Evolutionary conservation across 1,140 invertebrate genomes (phyloP).

Genomic region (Potamilus streckersoni): DNA sequence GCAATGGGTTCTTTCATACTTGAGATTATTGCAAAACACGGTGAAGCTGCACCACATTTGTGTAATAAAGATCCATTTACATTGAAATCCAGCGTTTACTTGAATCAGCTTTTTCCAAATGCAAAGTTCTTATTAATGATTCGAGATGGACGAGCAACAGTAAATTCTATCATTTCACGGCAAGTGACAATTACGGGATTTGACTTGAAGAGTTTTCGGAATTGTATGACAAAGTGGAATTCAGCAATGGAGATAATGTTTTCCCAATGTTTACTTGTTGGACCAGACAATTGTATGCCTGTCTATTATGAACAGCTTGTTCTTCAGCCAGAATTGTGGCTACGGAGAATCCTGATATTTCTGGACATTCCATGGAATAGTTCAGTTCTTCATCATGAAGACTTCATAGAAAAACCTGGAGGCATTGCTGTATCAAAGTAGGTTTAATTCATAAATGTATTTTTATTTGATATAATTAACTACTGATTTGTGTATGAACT

Average conservation of each 20-base stretch:
- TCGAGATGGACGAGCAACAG: slow-evolving; percentile 95
- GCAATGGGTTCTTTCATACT: slow-evolving; percentile 97
- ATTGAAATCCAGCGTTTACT: slow-evolving; percentile 82
- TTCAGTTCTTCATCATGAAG: slow-evolving; percentile 96
- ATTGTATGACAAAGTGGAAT: slow-evolving; percentile 97
- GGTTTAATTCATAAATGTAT: slow-evolving; percentile 55
- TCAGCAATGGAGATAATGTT: slow-evolving; percentile 94
- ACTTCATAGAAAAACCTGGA: slow-evolving; percentile 95
- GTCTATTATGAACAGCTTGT: slow-evolving; percentile 98
- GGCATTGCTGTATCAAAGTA: slow-evolving; percentile 90
- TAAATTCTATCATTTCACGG: slow-evolving; percentile 98
- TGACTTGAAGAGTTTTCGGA: slow-evolving; percentile 91
- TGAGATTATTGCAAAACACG: slow-evolving; percentile 79
- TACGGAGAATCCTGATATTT: slow-evolving; percentile 91
- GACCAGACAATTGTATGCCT: slow-evolving; percentile 85
- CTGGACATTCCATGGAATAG: slow-evolving; percentile 95
- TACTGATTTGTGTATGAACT: too few relatives aligned
- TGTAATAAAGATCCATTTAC: slow-evolving; percentile 99
- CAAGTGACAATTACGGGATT: slow-evolving; percentile 99
- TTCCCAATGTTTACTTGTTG: slow-evolving; percentile 88
- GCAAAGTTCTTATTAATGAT: slow-evolving; percentile 99
- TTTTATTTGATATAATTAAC: too few relatives aligned
- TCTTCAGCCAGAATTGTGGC: slow-evolving; percentile 89
- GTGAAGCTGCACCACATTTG: slow-evolving; percentile 87
- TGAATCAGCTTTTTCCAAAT: slow-evolving; percentile 81